Conservation (phyloP, 2,888 invertebrate genomes). For the Andrena marginata region DNA sequence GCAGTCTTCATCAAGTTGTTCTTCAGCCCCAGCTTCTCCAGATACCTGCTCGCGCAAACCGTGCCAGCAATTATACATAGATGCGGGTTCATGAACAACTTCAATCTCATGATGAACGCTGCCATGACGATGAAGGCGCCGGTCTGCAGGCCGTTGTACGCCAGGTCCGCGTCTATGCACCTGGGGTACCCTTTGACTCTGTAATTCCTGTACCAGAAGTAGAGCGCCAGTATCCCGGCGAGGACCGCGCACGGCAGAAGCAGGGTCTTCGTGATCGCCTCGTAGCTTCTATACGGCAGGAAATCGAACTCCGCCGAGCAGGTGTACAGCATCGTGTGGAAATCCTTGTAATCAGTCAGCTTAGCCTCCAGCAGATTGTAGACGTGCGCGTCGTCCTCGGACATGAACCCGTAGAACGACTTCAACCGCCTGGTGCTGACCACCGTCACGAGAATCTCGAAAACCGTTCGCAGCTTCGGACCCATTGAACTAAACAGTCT, state of each 20-base stretch:
- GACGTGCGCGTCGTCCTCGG: constrained; percentile 89
- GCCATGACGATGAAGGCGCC: constrained; percentile 91
- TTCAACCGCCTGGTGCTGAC: constrained; percentile 74
- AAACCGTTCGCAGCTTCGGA: constrained; percentile 32
- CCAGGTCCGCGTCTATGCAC: constrained; percentile 87
- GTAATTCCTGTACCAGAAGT: constrained; percentile 83
- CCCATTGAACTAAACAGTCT: background rate
- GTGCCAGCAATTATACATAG: constrained; percentile 91
- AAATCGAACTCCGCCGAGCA: constrained; percentile 93
- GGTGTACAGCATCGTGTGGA: constrained; percentile 92
- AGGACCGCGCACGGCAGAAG: constrained; percentile 87
- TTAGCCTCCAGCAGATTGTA: constrained; percentile 91
- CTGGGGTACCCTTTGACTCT: constrained; percentile 79
- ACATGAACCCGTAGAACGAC: constrained; percentile 62
- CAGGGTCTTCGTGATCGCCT: constrained; percentile 86
- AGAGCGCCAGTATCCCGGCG: constrained; percentile 83
- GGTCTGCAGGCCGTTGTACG: constrained; percentile 91
- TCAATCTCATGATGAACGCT: constrained; percentile 91
- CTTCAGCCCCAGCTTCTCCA: constrained; percentile 84
- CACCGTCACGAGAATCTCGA: constrained; percentile 76
- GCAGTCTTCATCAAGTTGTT: constrained; percentile 84
- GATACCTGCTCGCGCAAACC: constrained; percentile 88
- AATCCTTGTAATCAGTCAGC: constrained; percentile 89
- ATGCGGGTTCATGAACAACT: constrained; percentile 92
- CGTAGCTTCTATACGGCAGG: constrained; percentile 87